Conservation (phyloP, 2,113 vertebrate species). For the Xiphophorus maculatus region DNA sequence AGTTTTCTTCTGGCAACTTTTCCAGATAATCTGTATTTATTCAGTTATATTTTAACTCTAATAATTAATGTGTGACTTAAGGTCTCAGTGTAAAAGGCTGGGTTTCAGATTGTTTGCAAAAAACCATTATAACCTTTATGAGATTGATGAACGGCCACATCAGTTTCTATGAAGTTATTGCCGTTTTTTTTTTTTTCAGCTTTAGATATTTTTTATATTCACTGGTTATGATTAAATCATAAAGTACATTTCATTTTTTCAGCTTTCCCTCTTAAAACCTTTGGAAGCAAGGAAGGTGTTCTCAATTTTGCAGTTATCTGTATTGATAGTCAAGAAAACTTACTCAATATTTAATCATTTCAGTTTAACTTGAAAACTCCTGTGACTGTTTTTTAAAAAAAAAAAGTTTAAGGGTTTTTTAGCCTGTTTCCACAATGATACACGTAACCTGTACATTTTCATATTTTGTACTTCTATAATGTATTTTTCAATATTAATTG, state of each 20-base stretch:
- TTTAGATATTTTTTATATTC: too few relatives aligned
- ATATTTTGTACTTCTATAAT: constrained; percentile 69
- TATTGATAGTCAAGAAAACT: background rate
- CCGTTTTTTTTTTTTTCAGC: too few relatives aligned
- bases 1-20: background rate
- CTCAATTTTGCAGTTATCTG: background rate
- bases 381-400: constrained; percentile 17
- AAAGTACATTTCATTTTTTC: background rate
- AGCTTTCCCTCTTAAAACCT: background rate
- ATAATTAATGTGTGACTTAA: too few relatives aligned
- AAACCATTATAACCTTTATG: background rate
- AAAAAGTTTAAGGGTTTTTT: constrained; percentile 49
- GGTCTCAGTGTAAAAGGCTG: background rate
- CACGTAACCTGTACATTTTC: constrained; percentile 67
- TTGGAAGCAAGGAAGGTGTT: background rate
- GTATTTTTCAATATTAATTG: constrained; percentile 60
- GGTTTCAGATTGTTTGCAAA: background rate
- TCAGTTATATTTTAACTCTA: background rate
- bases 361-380: constrained; percentile 58
- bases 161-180: background rate
- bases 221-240: background rate
- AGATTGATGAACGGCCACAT: background rate
- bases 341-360: constrained; percentile 60
- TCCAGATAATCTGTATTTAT: background rate
- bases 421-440: constrained; percentile 64